Evolutionary conservation across 1,140 invertebrate genomes (phyloP).

Genomic region (Penaeus vannamei): DNA sequence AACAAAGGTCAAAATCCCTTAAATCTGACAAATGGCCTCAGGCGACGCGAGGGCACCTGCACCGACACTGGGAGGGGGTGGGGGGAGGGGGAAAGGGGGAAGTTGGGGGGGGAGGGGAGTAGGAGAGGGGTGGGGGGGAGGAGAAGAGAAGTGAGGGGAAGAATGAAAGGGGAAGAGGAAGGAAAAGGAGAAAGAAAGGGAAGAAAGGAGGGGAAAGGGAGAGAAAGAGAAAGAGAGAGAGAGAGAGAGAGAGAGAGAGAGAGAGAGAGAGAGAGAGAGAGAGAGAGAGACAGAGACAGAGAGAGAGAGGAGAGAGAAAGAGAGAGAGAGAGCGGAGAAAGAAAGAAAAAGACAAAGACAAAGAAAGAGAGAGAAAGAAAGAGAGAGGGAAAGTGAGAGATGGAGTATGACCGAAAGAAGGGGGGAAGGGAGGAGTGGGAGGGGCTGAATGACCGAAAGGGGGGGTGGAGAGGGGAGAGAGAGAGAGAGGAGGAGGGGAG

Average conservation of each 20-base stretch:
- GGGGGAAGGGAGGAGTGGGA: not conserved
- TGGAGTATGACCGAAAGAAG: not conserved
- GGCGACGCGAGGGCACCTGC: too few relatives aligned
- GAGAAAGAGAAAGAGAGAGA: too few relatives aligned
- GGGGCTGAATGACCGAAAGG: not conserved
- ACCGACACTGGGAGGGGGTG: too few relatives aligned
- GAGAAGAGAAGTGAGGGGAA: not conserved
- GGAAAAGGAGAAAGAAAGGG: not conserved
- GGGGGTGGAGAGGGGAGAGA: not conserved
- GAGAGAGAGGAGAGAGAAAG: not conserved
- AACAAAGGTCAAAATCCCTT: too few relatives aligned
- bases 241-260: not conserved
- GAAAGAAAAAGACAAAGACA: too few relatives aligned
- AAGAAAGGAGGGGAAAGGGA: not conserved
- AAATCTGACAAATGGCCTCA: too few relatives aligned
- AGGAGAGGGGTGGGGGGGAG: not conserved
- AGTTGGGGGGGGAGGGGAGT: not conserved
- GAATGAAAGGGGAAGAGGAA: not conserved
- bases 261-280: not conserved
- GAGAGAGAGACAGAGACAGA: not conserved
- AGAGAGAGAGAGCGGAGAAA: not conserved
- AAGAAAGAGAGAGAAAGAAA: not conserved
- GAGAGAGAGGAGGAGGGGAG: not conserved
- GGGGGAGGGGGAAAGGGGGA: not conserved
- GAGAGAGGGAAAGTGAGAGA: not conserved